phyloP scores from a whole-genome alignment of 2,797 vertebrate genomes.

The Acropternis orthonyx region DNA sequence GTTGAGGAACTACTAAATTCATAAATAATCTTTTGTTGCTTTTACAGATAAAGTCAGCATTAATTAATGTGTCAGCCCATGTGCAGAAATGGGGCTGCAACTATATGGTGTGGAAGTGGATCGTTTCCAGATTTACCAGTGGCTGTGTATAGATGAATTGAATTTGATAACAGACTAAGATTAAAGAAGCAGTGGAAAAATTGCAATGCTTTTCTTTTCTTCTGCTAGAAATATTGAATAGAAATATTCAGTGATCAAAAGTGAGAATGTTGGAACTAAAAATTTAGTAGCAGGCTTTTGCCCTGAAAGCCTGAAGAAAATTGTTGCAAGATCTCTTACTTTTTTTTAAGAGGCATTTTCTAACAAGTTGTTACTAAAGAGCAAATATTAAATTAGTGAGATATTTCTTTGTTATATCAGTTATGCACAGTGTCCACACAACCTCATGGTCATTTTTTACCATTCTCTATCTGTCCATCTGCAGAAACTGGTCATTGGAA shows the following conservation, averaged over 20 bases:
- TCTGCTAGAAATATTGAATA: neutral
- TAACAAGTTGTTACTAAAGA: neutral
- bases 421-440: neutral
- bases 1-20: neutral
- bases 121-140: neutral
- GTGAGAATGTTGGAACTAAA: neutral
- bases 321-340: neutral
- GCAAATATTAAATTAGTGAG: neutral
- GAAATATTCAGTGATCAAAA: neutral
- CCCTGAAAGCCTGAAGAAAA: neutral
- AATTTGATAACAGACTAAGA: neutral
- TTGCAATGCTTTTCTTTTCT: neutral
- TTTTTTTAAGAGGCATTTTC: neutral
- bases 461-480: fast-evolving
- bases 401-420: neutral
- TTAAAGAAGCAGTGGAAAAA: neutral
- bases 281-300: neutral
- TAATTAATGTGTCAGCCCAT: neutral
- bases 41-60: neutral
- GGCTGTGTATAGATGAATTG: neutral
- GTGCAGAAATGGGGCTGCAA: neutral
- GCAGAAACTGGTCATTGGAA: neutral
- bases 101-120: neutral
- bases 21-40: neutral
- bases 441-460: neutral